Base-by-base conservation (phyloP, 1,140 invertebrate genomes). In the Eubasilissa regina region DNA sequence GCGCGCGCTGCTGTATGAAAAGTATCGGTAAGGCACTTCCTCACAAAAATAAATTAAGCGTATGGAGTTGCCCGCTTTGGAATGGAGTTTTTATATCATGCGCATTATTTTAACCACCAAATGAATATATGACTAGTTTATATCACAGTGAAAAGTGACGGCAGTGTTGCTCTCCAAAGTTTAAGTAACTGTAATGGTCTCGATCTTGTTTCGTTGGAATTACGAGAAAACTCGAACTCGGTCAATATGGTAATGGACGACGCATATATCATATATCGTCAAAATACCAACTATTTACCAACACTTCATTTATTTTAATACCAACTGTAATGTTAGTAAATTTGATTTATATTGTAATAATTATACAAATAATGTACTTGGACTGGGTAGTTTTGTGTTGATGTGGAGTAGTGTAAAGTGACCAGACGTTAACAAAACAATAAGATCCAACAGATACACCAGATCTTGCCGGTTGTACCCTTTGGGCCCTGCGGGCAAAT, bases 151-250 rank as follows among this genome's bases (percentile, higher is more conserved):
- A 51, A 8, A 35, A 48, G 66, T 12, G 66, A 13, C 44, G 43
- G 66, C 44, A 51, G 48, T 15, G 44, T n/a, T n/a, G 43, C 13
- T 15, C 51, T 70, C 66, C 66, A 70, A 70, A 70, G 66, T 70
- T 70, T 70, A 70, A 70, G 51, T 70, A 70, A 70, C 66, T 53
- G 66, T 70, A 51, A n/a, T 6, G 25, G 6, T 35, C 6, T 70
- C 45, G 45, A 13, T 70, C 47, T 70, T 47, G 45, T 48, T 70
- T 70, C 19, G 45, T 70, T 70, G 25, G 19, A 70, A 70, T 70
- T 70, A 70, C 45, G 45, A 70, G 45, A 51, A 70, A 70, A 70
- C 15, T 70, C 66, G 48, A 70, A 51, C n/a, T 70, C 66, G 45
- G 15, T 68, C 45, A n/a, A 25, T 68, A 68, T 21, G 60, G 60